Base-by-base conservation (phyloP, 2,113 vertebrate species). In the Spea multiplicata region DNA sequence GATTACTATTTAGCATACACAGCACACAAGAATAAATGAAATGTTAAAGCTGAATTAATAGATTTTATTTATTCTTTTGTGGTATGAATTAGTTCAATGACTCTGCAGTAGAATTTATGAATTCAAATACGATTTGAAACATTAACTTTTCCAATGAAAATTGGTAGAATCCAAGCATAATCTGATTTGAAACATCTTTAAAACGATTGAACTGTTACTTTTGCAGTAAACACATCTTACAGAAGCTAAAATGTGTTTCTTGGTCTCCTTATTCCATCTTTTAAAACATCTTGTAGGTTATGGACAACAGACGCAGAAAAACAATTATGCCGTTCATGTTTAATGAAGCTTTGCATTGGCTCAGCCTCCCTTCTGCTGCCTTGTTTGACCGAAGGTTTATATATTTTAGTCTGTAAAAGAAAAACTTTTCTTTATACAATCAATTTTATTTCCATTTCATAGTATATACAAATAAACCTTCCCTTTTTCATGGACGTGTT, bases 241-340 rank as follows among this genome's bases (percentile, higher is more conserved):
- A 49, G 53, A 52, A 44, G 10, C 68, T 46, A 76, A 67, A 17
- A 67, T 6, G 6, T 49, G n/a, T 45, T 5, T 70, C 50, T 70
- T 50, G 45, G 49, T 77, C 55, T 70, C 44, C 10, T 44, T 70
- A 66, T 62, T 70, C 75, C 59, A 69, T 69, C 45, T 70, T 46
- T 59, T 13, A 77, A 62, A 70, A 77, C 75, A 77, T 77, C 75
- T 77, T 71, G 75, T 44, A 77, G 52, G 55, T 68, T 62, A 77
- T 70, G 46, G 75, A 77, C 66, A 71, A 70, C 55, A 77, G 75
- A 70, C 75, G 50, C 75, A 70, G 66, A 69, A 77, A n/a, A n/a
- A 77, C 67, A 69, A 16, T 61, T 17, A 16, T 14, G 55, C 14
- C 10, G 59, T 61, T 77, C 46, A 17, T 77, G 66, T 62, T 70